Percentiles rank a stretch among this genome's conserved stretches.
Conservation (phyloP, 2,797 vertebrate species). For the Serranus cabrilla region DNA sequence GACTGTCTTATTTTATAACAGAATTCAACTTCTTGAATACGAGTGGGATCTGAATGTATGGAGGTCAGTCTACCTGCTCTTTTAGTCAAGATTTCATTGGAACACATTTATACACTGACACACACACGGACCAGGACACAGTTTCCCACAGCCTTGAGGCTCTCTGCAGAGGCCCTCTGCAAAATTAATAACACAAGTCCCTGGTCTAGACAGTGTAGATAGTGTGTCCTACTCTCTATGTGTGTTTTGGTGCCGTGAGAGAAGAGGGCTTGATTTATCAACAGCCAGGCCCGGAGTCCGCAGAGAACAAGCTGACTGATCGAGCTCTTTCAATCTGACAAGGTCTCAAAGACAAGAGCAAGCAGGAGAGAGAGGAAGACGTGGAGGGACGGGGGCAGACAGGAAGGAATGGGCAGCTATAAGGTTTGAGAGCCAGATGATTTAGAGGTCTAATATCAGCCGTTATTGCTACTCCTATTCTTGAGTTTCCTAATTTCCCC, state of each 20-base stretch:
- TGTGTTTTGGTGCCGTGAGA: constrained; percentile 58
- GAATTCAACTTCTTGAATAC: neutral
- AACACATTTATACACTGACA: constrained; percentile 15
- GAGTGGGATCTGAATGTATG: neutral
- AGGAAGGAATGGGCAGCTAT: constrained; percentile 52
- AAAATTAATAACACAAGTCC: constrained; percentile 61
- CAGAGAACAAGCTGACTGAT: constrained; percentile 62
- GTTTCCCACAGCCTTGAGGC: constrained; percentile 18
- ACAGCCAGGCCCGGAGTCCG: constrained; percentile 47
- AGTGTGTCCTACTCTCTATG: constrained; percentile 37
- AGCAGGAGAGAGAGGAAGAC: constrained; percentile 35
- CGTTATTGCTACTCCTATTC: constrained; percentile 79
- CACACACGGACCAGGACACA: constrained; percentile 3
- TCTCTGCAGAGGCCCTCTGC: constrained; percentile 38
- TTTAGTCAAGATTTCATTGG: constrained; percentile 16
- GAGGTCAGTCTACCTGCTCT: neutral
- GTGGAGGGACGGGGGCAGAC: constrained; percentile 32
- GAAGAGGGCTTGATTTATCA: constrained; percentile 68
- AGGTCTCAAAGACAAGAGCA: constrained; percentile 51
- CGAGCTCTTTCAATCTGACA: constrained; percentile 59
- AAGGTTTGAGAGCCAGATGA: constrained; percentile 71
- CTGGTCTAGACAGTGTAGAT: constrained; percentile 42
- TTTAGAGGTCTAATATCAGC: constrained; percentile 82
- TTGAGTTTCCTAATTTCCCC: constrained; percentile 77
- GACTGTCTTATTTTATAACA: neutral